Percentiles rank a stretch among this genome's conserved stretches.
These are phyloP conservation scores for Hemaris fuciformis DNA, from an alignment of 2,888 invertebrate genomes.

Conservation along the genomic window DNA sequence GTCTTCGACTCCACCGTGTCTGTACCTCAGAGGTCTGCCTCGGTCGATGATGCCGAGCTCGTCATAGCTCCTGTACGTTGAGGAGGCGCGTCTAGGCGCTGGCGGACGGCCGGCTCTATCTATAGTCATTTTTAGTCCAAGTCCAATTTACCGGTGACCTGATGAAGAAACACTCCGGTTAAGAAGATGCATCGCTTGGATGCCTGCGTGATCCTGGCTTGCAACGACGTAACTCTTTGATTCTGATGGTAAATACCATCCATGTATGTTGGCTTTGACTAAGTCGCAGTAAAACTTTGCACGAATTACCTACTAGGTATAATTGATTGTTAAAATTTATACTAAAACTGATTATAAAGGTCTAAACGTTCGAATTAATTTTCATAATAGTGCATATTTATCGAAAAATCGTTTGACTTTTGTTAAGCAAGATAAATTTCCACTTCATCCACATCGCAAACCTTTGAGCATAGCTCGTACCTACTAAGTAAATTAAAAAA, in stretches of 20 bases:
- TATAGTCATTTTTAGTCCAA: constrained; percentile 64
- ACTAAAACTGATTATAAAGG: no score
- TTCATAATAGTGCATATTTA: no score
- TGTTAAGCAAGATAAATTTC: no score
- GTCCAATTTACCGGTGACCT: constrained; percentile 53
- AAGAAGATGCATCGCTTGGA: constrained; percentile 34
- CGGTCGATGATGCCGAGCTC: constrained; percentile 69
- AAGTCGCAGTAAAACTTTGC: background rate
- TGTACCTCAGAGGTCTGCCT: constrained; percentile 60
- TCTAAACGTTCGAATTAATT: no score
- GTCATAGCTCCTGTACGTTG: constrained; percentile 76
- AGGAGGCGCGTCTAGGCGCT: constrained; percentile 65
- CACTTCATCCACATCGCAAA: no score
- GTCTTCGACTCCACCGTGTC: constrained; percentile 72
- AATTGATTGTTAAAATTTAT: no score
- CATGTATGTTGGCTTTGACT: background rate
- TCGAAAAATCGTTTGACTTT: no score
- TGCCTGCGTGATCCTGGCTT: constrained; percentile 51
- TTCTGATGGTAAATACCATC: background rate
- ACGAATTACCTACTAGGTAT: background rate
- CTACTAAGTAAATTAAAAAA: no score
- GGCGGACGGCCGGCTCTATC: constrained; percentile 71
- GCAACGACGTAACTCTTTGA: constrained; percentile 26
- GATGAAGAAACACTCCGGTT: constrained; percentile 55
- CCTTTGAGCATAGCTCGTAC: no score